Base-by-base conservation (phyloP, 2,797 vertebrate species). In the Dallia pectoralis region DNA sequence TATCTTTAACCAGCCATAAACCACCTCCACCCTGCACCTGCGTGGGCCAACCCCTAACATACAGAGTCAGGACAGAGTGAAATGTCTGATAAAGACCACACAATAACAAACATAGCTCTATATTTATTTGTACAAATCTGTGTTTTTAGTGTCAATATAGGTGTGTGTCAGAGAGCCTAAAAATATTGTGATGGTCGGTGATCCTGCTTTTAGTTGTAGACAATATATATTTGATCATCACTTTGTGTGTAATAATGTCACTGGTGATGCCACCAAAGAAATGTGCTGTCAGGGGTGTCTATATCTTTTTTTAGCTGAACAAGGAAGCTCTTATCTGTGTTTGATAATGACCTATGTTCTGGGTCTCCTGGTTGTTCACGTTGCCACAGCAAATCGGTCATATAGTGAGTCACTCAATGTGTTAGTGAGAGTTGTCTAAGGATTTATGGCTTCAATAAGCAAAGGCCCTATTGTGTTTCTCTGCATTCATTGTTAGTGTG, bases 11-110 rank as follows among this genome's bases (percentile, higher is more conserved):
- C 74, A 73, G 59, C 85, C 86, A 83, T 64, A 67, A 71, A 75
- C 18, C 1, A 73, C 56, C 22, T 25, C 59, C 9, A 12, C 11
- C 49, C 49, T 12, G 4, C 49, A 51, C 49, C 49, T 18, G 4
- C 70, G 79, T 72, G 77, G 73, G 79, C 79, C 75, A 51, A 86
- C 79, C 89, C 88, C 88, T 89, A 86, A 88, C 67, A 61, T 47
- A 89, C 67, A 61, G 47, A 59, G 75, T 70, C 79, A 82, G 74
- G 73, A 12, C 40, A 44, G 40, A 44, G 9, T 8, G 4, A 59
- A 59, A 25, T 59, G 53, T 59, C 14, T 56, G 53, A 56, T 56
- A 56, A 14, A 56, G 22, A 56, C 2, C 22, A 11, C 7, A 56
- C 2, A 56, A 56, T 12, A 14, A 56, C 22, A 56, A 4, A 56